phyloP scores from a whole-genome alignment of 2,888 invertebrate genomes.

The Schrankia costaestrigalis region DNA sequence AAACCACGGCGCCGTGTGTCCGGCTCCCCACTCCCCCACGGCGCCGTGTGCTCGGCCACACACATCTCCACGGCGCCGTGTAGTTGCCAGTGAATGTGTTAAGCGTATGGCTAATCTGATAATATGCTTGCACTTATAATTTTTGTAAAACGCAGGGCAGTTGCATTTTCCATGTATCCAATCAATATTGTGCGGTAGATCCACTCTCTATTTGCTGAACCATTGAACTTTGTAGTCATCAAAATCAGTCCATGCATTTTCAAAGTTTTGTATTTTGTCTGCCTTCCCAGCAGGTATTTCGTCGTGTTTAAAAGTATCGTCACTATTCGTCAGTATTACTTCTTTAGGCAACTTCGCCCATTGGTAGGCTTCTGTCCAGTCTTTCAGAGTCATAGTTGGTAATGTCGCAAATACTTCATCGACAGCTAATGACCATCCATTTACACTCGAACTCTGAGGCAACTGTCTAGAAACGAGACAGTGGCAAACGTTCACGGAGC shows the following conservation, averaged over 20 bases:
- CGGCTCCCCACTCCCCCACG: slow-evolving; percentile 4
- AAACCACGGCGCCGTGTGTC: slow-evolving; percentile 6
- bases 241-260: slow-evolving; percentile 14
- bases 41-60: slow-evolving; percentile 6
- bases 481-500: slow-evolving; percentile 1
- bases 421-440: background rate
- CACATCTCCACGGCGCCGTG: slow-evolving; percentile 7
- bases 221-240: slow-evolving; percentile 16
- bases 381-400: background rate
- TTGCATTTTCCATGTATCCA: slow-evolving; percentile 6
- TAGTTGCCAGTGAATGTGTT: slow-evolving; percentile 1
- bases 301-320: slow-evolving; percentile 11
- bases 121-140: slow-evolving; percentile 8
- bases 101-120: slow-evolving; percentile 2
- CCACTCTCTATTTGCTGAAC: slow-evolving; percentile 16
- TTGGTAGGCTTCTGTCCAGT: slow-evolving; percentile 1
- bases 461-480: background rate
- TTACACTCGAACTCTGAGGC: background rate
- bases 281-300: slow-evolving; percentile 11
- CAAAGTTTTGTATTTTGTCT: slow-evolving; percentile 8
- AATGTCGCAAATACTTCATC: background rate
- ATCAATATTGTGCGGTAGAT: slow-evolving; percentile 5
- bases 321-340: slow-evolving; percentile 10
- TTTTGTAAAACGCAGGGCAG: slow-evolving; percentile 17
- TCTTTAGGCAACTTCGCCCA: slow-evolving; percentile 11